Percentiles rank a stretch among this genome's conserved stretches.
Conservation (phyloP, 2,888 invertebrate species). For the Lutraria lutraria region DNA sequence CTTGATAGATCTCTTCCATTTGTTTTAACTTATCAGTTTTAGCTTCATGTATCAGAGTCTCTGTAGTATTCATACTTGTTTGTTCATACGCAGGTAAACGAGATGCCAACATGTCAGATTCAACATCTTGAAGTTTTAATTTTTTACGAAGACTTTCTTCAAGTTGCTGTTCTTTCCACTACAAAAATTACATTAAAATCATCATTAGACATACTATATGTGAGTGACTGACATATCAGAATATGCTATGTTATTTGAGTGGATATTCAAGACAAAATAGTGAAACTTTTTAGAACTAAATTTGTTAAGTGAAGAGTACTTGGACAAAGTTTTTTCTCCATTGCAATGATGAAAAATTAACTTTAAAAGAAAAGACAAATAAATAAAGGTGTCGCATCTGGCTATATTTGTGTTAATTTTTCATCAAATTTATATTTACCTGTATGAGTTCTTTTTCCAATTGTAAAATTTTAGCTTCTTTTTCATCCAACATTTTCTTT, state of each 20-base stretch:
- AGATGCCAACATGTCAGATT: slow-evolving; percentile 37
- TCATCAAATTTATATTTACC: slow-evolving; percentile 61
- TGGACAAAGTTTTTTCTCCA: not conserved
- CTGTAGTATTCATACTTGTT: slow-evolving; percentile 56
- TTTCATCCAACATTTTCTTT: slow-evolving; percentile 90
- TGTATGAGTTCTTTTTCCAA: slow-evolving; percentile 82
- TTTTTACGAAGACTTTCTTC: slow-evolving; percentile 75
- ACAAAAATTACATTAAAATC: slow-evolving; percentile 31
- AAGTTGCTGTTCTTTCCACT: slow-evolving; percentile 89
- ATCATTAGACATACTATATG: not conserved
- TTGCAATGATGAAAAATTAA: not conserved
- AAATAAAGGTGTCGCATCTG: too few species aligned
- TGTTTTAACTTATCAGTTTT: slow-evolving; percentile 94
- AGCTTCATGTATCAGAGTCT: slow-evolving; percentile 89
- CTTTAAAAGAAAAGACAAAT: not conserved
- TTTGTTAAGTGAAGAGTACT: too few species aligned
- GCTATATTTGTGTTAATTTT: too few species aligned
- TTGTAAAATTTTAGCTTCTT: slow-evolving; percentile 90
- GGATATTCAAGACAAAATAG: too few species aligned
- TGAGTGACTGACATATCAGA: too few species aligned
- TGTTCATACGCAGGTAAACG: slow-evolving; percentile 68
- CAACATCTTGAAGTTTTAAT: slow-evolving; percentile 66
- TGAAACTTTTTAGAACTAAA: too few species aligned
- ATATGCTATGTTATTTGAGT: too few species aligned
- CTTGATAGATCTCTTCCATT: slow-evolving; percentile 95